These are phyloP conservation scores for Chanos chanos DNA, from an alignment of 2,797 vertebrate species.

Conservation along the genomic window DNA sequence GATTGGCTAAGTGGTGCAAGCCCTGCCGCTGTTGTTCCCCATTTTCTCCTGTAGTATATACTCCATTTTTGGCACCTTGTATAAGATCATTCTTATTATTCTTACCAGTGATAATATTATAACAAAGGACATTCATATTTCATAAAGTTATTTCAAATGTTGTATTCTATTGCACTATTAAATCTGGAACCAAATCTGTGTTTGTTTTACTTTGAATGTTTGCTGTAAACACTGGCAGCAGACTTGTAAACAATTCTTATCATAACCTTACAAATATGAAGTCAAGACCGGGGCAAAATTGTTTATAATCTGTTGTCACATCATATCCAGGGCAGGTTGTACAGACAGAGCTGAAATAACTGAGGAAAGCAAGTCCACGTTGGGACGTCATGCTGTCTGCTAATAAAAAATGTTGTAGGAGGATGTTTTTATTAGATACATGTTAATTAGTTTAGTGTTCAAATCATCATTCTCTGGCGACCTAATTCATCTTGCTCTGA, in stretches of 20 bases:
- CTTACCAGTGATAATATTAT: too few relatives aligned
- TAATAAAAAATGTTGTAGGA: not conserved
- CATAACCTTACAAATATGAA: too few relatives aligned
- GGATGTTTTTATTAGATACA: slow-evolving; percentile 18
- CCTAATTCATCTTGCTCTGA: slow-evolving; percentile 22
- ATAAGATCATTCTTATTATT: too few relatives aligned
- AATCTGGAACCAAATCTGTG: too few relatives aligned
- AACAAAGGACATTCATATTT: too few relatives aligned
- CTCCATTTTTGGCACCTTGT: not conserved
- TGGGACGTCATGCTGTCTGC: not conserved
- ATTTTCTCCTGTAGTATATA: not conserved
- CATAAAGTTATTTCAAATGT: too few relatives aligned
- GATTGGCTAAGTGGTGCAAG: too few relatives aligned
- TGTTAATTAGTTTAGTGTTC: slow-evolving; percentile 30
- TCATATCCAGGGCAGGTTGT: slow-evolving; percentile 2
- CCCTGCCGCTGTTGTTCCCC: not conserved
- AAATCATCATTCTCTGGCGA: slow-evolving; percentile 21
- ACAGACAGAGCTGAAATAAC: not conserved
- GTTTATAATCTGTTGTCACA: not conserved
- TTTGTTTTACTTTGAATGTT: too few relatives aligned
- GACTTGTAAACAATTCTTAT: too few relatives aligned
- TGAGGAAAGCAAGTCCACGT: not conserved
- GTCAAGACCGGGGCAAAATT: too few relatives aligned
- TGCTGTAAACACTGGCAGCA: too few relatives aligned
- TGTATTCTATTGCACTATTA: too few relatives aligned